phyloP scores from a whole-genome alignment of 1,140 invertebrate species.

The Bacillus rossius region DNA sequence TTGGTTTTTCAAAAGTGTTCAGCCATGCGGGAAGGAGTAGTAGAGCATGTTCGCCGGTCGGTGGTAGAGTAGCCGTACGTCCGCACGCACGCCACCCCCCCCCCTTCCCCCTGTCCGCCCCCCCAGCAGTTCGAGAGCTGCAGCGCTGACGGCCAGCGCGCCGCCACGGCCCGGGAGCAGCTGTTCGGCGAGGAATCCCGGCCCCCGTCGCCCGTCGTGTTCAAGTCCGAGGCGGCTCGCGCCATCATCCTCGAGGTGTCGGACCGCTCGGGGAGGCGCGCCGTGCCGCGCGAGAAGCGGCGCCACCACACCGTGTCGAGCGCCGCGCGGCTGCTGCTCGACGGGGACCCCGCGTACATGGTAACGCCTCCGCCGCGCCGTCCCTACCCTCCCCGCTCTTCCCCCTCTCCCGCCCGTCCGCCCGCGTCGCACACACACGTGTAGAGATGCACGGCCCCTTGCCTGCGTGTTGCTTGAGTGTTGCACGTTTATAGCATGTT shows the following conservation, averaged over 20 bases:
- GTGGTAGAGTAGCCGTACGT: too few relatives aligned
- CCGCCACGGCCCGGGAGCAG: conserved; percentile 39
- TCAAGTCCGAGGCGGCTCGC: conserved; percentile 77
- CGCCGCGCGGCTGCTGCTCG: conserved; percentile 47
- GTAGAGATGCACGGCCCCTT: too few relatives aligned
- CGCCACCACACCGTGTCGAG: conserved; percentile 84
- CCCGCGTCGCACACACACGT: too few relatives aligned
- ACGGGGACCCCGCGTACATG: conserved; percentile 32
- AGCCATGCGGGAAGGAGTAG: too few relatives aligned
- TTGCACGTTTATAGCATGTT: too few relatives aligned
- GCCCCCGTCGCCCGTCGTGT: conserved; percentile 52
- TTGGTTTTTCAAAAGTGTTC: too few relatives aligned
- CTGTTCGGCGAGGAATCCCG: conserved; percentile 24
- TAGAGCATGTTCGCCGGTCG: too few relatives aligned
- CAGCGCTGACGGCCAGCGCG: conserved; percentile 5
- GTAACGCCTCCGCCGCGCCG: not conserved
- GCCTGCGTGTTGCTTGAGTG: too few relatives aligned
- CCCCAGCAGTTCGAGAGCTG: conserved; percentile 35
- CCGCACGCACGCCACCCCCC: too few relatives aligned
- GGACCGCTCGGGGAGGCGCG: conserved; percentile 42
- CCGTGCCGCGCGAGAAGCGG: conserved; percentile 71
- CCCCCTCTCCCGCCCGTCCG: too few relatives aligned
- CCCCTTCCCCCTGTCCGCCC: too few relatives aligned
- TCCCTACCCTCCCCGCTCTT: too few relatives aligned
- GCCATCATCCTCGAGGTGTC: conserved; percentile 82